Evolutionary conservation across 2,888 invertebrate genomes (phyloP), one percentile per base, ranked within the genome.

Genomic region (Hemicrepidius hirtus): DNA sequence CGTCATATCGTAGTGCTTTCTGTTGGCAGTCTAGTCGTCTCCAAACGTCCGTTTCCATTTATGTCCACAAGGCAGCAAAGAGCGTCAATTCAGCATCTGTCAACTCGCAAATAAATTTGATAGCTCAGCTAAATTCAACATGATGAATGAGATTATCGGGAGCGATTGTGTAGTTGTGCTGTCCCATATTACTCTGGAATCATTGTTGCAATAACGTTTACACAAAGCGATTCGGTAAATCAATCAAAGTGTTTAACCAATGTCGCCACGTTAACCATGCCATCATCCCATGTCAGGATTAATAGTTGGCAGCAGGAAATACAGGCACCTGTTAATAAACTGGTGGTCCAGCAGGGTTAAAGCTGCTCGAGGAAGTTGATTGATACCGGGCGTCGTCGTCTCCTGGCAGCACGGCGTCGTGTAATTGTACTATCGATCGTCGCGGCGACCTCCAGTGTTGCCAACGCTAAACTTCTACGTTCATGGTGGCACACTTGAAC

Each of bases 351-450:
- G 69, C 44, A 49, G 57, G 53, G 40, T 46, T 28, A 44, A 59
- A 44, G 50, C 72, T 44, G 32, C 72, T 57, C 69, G 40, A 72
- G 72, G 67, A 72, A 35, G 72, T 63, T 76, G 74, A 74, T 72
- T 71, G 72, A 65, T 71, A 73, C 69, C 73, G 76, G 75, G 75
- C 76, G 77, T 75, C 75, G 77, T 71, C 78, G 79, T 79, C 76
- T 75, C 79, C 77, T 79, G 75, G 78, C 78, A 79, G 77, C 79
- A 76, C 73, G 69, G 74, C 77, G 76, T 76, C 78, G 77, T 77
- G 78, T 78, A 74, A 77, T 78, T 77, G 75, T 67, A 69, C 73
- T 74, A 76, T 77, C 77, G 77, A 77, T 78, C 76, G 75, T 70
- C 63, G 50, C 59, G 69, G 71, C 78, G 77, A 62, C 72, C 65